Base-by-base conservation (phyloP, 1,140 invertebrate species). In the Drosophila tristis region DNA sequence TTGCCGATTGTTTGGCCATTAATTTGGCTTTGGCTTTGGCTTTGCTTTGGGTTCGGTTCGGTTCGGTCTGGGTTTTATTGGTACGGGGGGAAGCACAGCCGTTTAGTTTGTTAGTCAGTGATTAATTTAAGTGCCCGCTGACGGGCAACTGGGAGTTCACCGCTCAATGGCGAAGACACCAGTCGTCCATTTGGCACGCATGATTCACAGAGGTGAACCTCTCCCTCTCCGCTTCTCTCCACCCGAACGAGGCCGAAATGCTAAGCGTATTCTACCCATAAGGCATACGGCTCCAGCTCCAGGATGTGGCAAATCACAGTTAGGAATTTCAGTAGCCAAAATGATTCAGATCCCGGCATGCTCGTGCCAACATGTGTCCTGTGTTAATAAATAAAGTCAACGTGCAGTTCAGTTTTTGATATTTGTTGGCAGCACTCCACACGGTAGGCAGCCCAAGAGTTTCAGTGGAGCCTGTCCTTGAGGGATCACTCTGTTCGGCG, bases 81-180 rank as follows among this genome's bases (percentile, higher is more conserved):
- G 29, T 2, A 8, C 2, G 8, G 29, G 29, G 7, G 31, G 43
- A 9, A 39, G 26, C 44, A 29, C 31, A n/a, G 39, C 44, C 45
- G 59, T 65, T 72, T 68, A 50, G 49, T 73, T 74, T 53, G 50
- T 72, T 49, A 49, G 70, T 54, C 50, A 72, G 61, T 75, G 61
- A 89, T 87, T 80, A 89, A 86, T 56, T 70, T 79, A 89, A 87
- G 82, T 87, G 82, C 71, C 65, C 59, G 55, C 35, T 76, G 72
- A 65, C 54, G 72, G 43, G 44, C 42, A 23, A 29, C 6, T 29
- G 26, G 35, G 11, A 13, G 35, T 35, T 9, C 9, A 23, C 20
- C 59, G 51, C 48, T 64, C 35, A 31, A 5, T 13, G 5, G 16
- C 4, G 31, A 43, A 57, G 64, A 68, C 49, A 67, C 8, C 8